Percentiles rank a stretch among this genome's conserved stretches.
Conservation (phyloP, 2,797 vertebrate genomes). For the Syngnathus acus region DNA sequence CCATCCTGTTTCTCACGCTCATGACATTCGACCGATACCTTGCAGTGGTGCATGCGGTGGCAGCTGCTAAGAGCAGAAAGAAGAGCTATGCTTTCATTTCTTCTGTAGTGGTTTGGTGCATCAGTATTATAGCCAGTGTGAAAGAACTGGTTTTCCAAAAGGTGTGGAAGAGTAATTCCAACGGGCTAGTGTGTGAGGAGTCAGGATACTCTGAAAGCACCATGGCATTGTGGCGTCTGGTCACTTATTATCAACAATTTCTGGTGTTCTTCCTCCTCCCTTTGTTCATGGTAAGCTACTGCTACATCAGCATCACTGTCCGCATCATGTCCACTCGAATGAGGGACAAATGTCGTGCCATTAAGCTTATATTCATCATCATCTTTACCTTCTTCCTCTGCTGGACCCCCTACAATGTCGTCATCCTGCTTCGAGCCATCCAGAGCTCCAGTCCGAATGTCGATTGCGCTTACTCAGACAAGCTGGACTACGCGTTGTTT, state of each 20-base stretch:
- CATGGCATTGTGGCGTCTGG: slow-evolving; percentile 55
- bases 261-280: slow-evolving; percentile 71
- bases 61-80: slow-evolving; percentile 58
- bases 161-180: rapidly evolving
- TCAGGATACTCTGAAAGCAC: slow-evolving; percentile 28
- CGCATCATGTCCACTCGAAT: slow-evolving; percentile 67
- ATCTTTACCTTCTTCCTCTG: slow-evolving; percentile 69
- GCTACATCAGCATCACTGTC: slow-evolving; percentile 67
- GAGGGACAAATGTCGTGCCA: slow-evolving; percentile 64
- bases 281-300: slow-evolving; percentile 63
- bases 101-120: slow-evolving; percentile 54
- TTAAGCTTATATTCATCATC: slow-evolving; percentile 74
- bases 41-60: slow-evolving; percentile 71
- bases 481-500: slow-evolving; percentile 60
- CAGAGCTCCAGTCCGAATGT: not conserved
- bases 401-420: slow-evolving; percentile 75
- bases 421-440: slow-evolving; percentile 58
- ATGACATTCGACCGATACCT: slow-evolving; percentile 78
- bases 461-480: rapidly evolving
- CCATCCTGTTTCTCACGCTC: slow-evolving; percentile 74
- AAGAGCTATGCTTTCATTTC: slow-evolving; percentile 50
- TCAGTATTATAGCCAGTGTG: slow-evolving; percentile 64
- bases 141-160: slow-evolving; percentile 67
- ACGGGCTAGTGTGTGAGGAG: slow-evolving; percentile 58
- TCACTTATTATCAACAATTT: slow-evolving; percentile 70